Conservation (phyloP, 2,797 vertebrate species). For the Natrix natrix region DNA sequence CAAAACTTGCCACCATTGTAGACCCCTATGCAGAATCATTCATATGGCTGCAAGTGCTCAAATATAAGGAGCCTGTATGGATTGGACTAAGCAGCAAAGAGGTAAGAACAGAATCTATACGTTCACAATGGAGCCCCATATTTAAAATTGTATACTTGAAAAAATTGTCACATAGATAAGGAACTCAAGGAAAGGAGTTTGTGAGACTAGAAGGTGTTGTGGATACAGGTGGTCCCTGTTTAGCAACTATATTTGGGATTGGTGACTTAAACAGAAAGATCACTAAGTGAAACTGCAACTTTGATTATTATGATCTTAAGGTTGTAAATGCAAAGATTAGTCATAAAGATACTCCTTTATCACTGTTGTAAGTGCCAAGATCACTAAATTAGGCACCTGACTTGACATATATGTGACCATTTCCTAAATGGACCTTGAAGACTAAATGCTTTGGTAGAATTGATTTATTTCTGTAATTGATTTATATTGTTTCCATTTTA, state of each 20-base stretch:
- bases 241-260: not conserved
- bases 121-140: not conserved
- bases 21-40: conserved; percentile 74
- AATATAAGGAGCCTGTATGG: conserved; percentile 78
- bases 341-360: not conserved
- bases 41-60: conserved; percentile 69
- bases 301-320: not conserved
- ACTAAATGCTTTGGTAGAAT: not conserved
- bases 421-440: not conserved
- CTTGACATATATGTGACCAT: not conserved
- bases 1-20: conserved; percentile 81
- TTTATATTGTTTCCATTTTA: not conserved
- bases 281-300: not conserved
- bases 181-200: not conserved
- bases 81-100: conserved; percentile 84
- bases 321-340: not conserved
- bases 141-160: not conserved
- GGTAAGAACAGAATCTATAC: conserved; percentile 64
- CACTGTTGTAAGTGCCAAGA: not conserved
- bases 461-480: not conserved
- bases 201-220: not conserved
- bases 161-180: not conserved
- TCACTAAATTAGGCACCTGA: not conserved
- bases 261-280: not conserved
- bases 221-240: not conserved